Conservation (phyloP, 2,888 invertebrate species). For the Aquatica leii region DNA sequence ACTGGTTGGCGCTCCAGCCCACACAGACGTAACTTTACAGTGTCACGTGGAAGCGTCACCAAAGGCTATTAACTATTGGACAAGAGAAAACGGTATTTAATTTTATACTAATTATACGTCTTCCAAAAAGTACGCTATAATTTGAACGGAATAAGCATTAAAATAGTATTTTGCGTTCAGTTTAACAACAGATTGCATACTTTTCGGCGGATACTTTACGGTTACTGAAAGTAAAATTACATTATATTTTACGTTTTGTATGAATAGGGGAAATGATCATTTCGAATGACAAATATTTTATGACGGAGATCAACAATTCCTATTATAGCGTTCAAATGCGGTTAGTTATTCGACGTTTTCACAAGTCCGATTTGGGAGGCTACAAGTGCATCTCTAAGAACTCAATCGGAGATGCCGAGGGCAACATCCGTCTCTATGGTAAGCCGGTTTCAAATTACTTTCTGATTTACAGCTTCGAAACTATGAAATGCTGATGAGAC, state of each 20-base stretch:
- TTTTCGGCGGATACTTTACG: too few species aligned
- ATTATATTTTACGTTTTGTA: not conserved
- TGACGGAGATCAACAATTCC: constrained; percentile 81
- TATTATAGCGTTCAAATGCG: constrained; percentile 88
- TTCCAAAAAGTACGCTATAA: too few species aligned
- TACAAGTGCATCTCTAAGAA: constrained; percentile 94
- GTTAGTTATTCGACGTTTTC: constrained; percentile 77
- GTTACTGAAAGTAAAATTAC: too few species aligned
- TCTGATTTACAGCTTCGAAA: constrained; percentile 58
- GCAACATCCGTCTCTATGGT: constrained; percentile 89
- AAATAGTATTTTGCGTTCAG: too few species aligned
- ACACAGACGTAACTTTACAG: constrained; percentile 85
- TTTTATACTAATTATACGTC: constrained; percentile 13
- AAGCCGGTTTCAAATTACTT: constrained; percentile 57
- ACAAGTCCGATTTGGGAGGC: constrained; percentile 80
- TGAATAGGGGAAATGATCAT: constrained; percentile 89
- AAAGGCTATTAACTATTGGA: constrained; percentile 95
- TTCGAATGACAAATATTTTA: constrained; percentile 83
- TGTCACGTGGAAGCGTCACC: constrained; percentile 91
- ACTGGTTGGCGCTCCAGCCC: constrained; percentile 87
- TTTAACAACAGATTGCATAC: too few species aligned
- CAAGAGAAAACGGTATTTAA: constrained; percentile 81
- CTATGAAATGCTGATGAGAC: constrained; percentile 63
- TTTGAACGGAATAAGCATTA: too few species aligned
- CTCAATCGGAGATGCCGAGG: constrained; percentile 90